A percentile compares a stretch with the other conserved stretches of the same genome.
phyloP scores from a whole-genome alignment of 2,113 vertebrate genomes.

The Pluvialis apricaria region DNA sequence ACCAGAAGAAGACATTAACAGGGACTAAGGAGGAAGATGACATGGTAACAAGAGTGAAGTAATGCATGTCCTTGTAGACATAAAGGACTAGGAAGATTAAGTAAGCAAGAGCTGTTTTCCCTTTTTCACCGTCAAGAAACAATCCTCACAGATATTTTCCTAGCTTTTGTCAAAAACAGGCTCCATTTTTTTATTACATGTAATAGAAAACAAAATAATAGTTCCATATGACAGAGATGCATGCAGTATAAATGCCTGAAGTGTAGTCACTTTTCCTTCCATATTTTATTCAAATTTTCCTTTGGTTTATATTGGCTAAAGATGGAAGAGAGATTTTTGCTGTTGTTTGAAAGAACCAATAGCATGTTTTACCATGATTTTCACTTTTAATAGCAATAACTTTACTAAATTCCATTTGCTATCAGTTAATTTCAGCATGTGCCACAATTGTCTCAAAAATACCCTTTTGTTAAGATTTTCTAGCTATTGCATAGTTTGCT shows the following conservation, averaged over 20 bases:
- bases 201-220: background rate
- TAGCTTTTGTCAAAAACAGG: background rate
- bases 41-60: constrained; percentile 65
- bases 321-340: background rate
- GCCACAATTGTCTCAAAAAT: background rate
- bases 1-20: constrained; percentile 78
- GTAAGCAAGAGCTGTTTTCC: constrained; percentile 19
- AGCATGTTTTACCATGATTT: background rate
- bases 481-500: background rate
- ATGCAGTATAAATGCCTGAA: background rate
- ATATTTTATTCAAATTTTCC: background rate
- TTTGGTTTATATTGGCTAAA: background rate
- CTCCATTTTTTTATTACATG: background rate
- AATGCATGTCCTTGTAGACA: constrained; percentile 74
- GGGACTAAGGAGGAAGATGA: constrained; percentile 70
- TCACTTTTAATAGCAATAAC: background rate
- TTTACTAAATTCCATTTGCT: background rate
- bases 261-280: background rate
- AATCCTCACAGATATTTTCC: background rate
- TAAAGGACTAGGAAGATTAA: constrained; percentile 32
- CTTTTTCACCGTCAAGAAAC: background rate
- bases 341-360: background rate
- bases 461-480: background rate
- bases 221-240: background rate
- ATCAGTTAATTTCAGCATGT: background rate